Evolutionary conservation across 2,113 vertebrate species (phyloP).

Genomic region (Megaceryle maxima): DNA sequence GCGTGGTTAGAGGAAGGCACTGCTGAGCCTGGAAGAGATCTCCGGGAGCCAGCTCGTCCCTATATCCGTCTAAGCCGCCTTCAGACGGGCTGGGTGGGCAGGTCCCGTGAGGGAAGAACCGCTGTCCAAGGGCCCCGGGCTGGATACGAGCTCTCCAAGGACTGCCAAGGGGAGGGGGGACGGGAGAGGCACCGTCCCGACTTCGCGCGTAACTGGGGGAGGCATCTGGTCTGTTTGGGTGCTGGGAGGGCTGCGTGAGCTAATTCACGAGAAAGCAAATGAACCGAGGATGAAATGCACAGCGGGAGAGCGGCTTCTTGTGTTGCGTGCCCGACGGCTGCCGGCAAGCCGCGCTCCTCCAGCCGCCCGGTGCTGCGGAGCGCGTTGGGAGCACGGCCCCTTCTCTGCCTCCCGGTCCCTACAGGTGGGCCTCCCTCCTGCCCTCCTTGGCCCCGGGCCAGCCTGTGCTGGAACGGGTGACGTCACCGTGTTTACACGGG

Average conservation of each 20-base stretch:
- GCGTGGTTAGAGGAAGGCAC: fast-evolving
- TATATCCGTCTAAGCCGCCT: not conserved
- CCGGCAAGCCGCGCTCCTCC: not conserved
- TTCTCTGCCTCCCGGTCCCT: not conserved
- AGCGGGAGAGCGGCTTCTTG: fast-evolving
- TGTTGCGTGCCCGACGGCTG: fast-evolving
- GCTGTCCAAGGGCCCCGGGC: not conserved
- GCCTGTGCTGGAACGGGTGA: not conserved
- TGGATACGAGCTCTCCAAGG: not conserved
- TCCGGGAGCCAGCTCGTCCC: too few species aligned
- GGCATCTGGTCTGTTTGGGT: fast-evolving
- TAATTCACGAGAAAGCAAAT: not conserved
- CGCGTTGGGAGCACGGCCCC: not conserved
- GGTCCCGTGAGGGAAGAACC: too few species aligned
- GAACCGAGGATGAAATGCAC: not conserved
- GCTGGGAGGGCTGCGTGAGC: not conserved
- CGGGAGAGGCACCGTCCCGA: not conserved
- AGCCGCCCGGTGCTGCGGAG: fast-evolving
- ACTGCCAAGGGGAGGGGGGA: fast-evolving
- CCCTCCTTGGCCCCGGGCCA: not conserved
- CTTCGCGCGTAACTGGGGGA: fast-evolving
- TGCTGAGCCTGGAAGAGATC: not conserved
- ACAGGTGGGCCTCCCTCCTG: not conserved
- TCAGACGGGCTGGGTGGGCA: not conserved
- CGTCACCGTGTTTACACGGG: conserved; percentile 45